Conservation (phyloP, 2,113 vertebrate genomes). For the Aphyosemion australe region DNA sequence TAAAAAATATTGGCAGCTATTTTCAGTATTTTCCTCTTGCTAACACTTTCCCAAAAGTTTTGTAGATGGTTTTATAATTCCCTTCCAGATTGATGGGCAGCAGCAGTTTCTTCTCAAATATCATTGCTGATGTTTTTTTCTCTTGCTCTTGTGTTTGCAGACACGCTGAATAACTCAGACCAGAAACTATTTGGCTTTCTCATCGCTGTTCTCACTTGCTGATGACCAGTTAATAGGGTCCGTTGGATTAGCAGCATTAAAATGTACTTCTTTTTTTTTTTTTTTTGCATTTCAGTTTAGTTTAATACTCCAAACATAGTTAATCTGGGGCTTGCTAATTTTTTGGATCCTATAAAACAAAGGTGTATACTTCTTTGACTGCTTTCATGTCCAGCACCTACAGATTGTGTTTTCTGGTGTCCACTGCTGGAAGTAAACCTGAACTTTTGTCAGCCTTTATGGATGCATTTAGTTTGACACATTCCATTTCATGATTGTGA, state of each 20-base stretch:
- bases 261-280: neutral
- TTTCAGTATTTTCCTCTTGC: neutral
- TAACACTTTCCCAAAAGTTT: neutral
- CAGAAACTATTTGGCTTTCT: neutral
- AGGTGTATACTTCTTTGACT: neutral
- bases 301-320: too few relatives aligned
- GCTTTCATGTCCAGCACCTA: neutral
- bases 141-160: too few relatives aligned
- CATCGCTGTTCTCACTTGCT: neutral
- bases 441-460: slow-evolving; percentile 6
- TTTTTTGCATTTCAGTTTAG: neutral
- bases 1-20: neutral
- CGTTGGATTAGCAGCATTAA: neutral
- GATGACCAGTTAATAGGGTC: neutral
- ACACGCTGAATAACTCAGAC: neutral
- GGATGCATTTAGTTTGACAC: slow-evolving; percentile 61
- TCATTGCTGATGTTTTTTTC: neutral
- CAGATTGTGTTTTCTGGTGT: slow-evolving; percentile 13
- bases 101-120: neutral
- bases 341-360: too few relatives aligned
- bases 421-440: slow-evolving; percentile 31
- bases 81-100: neutral
- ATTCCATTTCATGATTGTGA: slow-evolving; percentile 66
- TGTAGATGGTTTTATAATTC: neutral
- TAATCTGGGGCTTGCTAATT: too few relatives aligned